Evolutionary conservation across 2,888 invertebrate genomes (phyloP), one percentile per base, ranked within the genome.

Genomic region (Hylaea fasciaria): DNA sequence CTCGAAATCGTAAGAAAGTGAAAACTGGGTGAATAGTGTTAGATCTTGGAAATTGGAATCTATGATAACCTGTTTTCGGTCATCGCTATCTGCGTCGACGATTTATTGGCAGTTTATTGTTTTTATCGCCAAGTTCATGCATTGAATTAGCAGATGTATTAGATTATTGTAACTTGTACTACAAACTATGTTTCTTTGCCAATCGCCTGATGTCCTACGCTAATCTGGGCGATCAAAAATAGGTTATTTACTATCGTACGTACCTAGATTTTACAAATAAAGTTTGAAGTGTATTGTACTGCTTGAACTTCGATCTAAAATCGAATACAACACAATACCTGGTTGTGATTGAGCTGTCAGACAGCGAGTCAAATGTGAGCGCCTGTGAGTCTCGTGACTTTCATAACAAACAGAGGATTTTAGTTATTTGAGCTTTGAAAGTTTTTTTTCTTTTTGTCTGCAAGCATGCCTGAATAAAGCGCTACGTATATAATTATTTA

Each of bases 1-100:
- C 76, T 73, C 73, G 69, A 74, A 80, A 82, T 77, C 69, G 73
- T 62, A 69, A 62, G 80, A 88, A 89, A 88, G 88, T 87, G 86
- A 88, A 87, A 87, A 84, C 81, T 76, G 62, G 80, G 76, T 80
- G 74, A 80, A 75, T 65, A 35, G 47, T 62, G 29, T 39, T 16
- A 13, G 43, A 46, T 60, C 48, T 62, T 29, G 13, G 51, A 64
- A 47, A 64, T 55, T 28, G 44, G 39, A 56, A 58, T 56, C 16
- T 39, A 13, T 49, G 57, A 57, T 57, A 63, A 64, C 66, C 57
- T 44, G 64, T 64, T 62, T 58, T 29, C 17, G 16, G 14, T 54
- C 11, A 22, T 54, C 37, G 32, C 35, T 22, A 10, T 63, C 14
- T 48, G 28, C 37, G 14, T 17, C n/a, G 17, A 22, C 16, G 41